These are phyloP conservation scores for Harpalus rubripes DNA, from an alignment of 2,888 invertebrate genomes.

Conservation along the genomic window DNA sequence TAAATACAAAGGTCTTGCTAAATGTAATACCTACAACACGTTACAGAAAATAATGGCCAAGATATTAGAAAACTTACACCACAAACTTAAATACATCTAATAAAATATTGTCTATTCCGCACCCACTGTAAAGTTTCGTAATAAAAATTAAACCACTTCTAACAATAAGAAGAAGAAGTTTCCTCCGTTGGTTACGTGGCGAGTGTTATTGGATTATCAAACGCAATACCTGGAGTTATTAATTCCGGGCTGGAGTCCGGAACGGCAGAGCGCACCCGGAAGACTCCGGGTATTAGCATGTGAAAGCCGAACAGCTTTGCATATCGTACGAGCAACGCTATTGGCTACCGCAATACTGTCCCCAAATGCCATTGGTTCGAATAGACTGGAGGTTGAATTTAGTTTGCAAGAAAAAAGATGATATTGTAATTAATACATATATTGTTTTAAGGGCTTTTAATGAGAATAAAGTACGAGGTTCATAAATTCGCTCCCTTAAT, in stretches of 20 bases:
- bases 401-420: neutral
- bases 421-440: no score
- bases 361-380: neutral
- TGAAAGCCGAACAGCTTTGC: constrained; percentile 47
- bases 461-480: no score
- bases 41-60: no score
- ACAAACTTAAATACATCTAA: no score
- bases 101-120: no score
- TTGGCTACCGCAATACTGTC: neutral
- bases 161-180: neutral
- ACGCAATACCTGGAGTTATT: neutral
- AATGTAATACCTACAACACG: no score
- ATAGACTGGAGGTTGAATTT: neutral
- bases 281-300: constrained; percentile 41
- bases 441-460: no score
- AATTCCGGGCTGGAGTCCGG: neutral
- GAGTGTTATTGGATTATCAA: neutral
- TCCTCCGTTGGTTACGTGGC: neutral
- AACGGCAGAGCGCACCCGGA: neutral
- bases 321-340: constrained; percentile 6
- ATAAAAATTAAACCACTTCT: no score
- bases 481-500: no score
- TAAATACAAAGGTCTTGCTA: no score
- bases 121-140: no score
- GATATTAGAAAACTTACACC: no score